Conservation (phyloP, 2,113 vertebrate genomes). For the Phalacrocorax pelagicus region DNA sequence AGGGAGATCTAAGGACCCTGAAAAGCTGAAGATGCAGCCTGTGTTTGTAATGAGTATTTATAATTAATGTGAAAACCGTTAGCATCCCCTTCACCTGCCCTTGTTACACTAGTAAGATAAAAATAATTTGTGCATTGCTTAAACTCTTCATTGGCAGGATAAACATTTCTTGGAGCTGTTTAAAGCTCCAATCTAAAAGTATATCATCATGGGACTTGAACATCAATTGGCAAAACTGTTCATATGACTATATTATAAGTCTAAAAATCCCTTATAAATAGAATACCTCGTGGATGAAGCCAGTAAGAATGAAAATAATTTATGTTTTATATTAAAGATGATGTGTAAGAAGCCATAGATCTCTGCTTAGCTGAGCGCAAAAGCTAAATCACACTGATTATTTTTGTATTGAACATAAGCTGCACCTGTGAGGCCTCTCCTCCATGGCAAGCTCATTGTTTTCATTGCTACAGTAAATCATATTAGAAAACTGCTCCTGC, state of each 20-base stretch:
- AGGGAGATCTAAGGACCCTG: neutral
- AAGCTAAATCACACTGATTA: neutral
- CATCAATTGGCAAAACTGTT: neutral
- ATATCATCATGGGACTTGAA: neutral
- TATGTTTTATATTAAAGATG: neutral
- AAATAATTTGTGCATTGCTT: constrained; percentile 30
- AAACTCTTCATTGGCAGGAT: constrained; percentile 12
- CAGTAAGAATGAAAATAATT: neutral
- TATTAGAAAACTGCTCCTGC: neutral
- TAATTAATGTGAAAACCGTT: constrained; percentile 17
- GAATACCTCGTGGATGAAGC: neutral
- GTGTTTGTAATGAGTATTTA: neutral
- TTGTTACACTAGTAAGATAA: neutral
- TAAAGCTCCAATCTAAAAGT: constrained; percentile 1
- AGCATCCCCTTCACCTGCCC: constrained; percentile 19
- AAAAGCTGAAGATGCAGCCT: neutral
- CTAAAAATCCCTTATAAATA: neutral
- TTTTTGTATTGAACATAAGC: neutral
- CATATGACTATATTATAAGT: constrained; percentile 8
- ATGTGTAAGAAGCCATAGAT: neutral
- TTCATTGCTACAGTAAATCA: neutral
- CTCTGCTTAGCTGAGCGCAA: neutral
- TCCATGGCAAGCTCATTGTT: neutral
- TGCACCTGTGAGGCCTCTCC: neutral
- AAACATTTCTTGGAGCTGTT: constrained; percentile 6